A percentile compares a stretch with the other conserved stretches of the same genome.
These are phyloP conservation scores for Nyctalus aviator DNA, from an alignment of 2,797 vertebrate species.

Conservation along the genomic window DNA sequence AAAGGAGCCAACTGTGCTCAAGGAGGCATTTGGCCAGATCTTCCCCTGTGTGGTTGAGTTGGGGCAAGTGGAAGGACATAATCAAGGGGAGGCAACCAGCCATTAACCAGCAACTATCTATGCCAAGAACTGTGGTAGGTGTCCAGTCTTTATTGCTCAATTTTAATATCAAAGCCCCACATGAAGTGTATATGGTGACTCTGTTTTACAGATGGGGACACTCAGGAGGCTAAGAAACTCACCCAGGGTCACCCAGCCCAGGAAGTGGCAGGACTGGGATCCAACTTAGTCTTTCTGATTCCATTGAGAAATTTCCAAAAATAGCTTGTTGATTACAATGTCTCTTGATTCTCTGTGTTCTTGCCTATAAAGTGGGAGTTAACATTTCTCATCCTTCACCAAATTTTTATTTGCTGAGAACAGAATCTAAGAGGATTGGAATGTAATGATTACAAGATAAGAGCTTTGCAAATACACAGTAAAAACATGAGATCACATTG, in stretches of 20 bases:
- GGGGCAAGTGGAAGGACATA: not conserved
- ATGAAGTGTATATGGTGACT: not conserved
- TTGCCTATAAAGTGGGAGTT: not conserved
- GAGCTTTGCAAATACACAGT: not conserved
- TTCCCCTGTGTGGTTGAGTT: not conserved
- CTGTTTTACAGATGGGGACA: not conserved
- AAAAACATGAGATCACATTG: not conserved
- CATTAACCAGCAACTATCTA: not conserved
- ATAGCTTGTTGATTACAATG: too few relatives aligned
- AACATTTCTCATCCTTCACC: not conserved
- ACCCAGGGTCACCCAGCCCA: too few relatives aligned
- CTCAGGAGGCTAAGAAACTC: not conserved
- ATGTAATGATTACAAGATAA: not conserved
- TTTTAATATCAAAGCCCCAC: too few relatives aligned
- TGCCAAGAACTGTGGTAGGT: not conserved
- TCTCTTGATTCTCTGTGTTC: not conserved
- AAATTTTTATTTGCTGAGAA: slow-evolving; percentile 29
- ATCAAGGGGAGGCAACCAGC: too few relatives aligned
- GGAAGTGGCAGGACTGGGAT: not conserved
- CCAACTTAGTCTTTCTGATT: not conserved
- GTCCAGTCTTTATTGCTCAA: not conserved
- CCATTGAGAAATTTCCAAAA: not conserved
- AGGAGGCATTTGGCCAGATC: not conserved
- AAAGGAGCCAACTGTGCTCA: not conserved
- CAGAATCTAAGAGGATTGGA: not conserved